Evolutionary conservation across 2,888 invertebrate species (phyloP), one percentile per base, ranked within the genome.

Genomic region (Acronicta psi): DNA sequence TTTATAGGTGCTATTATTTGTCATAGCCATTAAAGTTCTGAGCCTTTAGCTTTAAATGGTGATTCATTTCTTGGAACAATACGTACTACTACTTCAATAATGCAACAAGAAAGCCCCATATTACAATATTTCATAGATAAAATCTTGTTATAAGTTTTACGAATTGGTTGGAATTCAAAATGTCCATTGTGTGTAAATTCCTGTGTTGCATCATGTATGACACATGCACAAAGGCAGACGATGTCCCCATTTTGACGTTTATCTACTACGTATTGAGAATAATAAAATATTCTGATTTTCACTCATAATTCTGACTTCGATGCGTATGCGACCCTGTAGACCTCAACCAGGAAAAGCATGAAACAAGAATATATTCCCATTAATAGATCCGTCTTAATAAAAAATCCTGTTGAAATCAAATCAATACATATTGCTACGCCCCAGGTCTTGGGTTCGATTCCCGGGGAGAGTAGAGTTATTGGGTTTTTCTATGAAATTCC

Each of bases 141-240:
- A 43, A 41, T 10, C 43, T 51, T 53, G 3, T 55, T 54, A 57
- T 70, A 38, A 52, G 45, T 25, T 41, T 44, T 16, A 54, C 11
- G 37, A 55, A 42, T 20, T 18, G 31, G 40, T 38, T 57, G 37
- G 69, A 56, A 69, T 72, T 57, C 36, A 2, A 51, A 65, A 34
- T 44, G 9, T 9, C 53, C 42, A 69, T 72, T 72, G 74, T 72
- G 42, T 72, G 73, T 18, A 50, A 69, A 53, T 38, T 25, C 38
- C n/a, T 44, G 52, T 14, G 25, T n/a, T 59, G 45, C 44, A 67
- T 67, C 45, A 44, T 42, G 18, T 13, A 54, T 59, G 56, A 57
- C 45, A 38, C 59, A 50, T 52, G 25, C 18, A 31, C 20, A 62
- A 72, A 36, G 14, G 43, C 25, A 9, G 14, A 23, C 23, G 13